phyloP scores from a whole-genome alignment of 2,888 invertebrate species.

The Aelia acuminata region DNA sequence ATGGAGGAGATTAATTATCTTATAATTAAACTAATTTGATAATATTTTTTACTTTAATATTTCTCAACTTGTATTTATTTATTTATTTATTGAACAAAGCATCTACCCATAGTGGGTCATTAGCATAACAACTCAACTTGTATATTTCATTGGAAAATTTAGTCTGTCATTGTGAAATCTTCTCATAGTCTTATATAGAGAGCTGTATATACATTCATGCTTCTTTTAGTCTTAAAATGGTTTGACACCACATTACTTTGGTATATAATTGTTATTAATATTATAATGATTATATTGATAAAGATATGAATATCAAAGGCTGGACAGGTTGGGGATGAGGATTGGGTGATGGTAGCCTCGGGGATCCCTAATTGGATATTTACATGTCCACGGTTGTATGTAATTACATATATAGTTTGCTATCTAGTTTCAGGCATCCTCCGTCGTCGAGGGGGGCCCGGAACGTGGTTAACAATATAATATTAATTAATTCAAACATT shows the following conservation, averaged over 20 bases:
- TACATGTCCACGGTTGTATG: constrained; percentile 41
- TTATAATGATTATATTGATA: neutral
- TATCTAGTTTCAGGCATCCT: neutral
- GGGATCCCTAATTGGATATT: constrained; percentile 39
- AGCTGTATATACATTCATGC: no score
- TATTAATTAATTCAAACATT: constrained; percentile 19
- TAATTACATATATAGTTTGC: constrained; percentile 38
- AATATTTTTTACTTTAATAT: no score
- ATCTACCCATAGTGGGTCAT: no score
- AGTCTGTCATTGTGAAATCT: no score
- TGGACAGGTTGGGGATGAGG: neutral
- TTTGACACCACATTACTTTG: neutral
- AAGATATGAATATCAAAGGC: neutral
- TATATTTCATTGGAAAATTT: no score
- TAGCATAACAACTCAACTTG: no score
- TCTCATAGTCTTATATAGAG: no score
- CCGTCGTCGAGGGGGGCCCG: no score
- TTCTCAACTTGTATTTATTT: no score
- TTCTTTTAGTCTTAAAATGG: neutral
- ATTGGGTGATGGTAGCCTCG: constrained; percentile 3
- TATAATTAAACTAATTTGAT: no score
- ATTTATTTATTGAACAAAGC: no score
- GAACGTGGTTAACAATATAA: neutral
- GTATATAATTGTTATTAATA: neutral
- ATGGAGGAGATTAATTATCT: no score